Percentiles rank a stretch among this genome's conserved stretches.
Conservation (phyloP, 2,113 vertebrate genomes). For the Rhynchopsitta pachyrhyncha region DNA sequence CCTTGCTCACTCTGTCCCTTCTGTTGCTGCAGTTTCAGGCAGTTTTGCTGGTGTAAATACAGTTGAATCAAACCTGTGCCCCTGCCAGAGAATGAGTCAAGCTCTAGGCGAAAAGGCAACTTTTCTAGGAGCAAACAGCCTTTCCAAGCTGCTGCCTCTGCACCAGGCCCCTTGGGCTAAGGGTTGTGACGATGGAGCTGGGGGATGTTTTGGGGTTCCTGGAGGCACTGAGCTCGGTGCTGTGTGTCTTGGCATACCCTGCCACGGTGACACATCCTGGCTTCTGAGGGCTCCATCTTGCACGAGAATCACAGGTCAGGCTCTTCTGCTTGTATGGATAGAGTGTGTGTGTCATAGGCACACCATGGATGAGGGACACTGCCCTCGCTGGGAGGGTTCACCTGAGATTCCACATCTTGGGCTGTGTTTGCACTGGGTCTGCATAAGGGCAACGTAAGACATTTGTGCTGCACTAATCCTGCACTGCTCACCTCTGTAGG, state of each 20-base stretch:
- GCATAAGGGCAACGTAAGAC: background rate
- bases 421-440: background rate
- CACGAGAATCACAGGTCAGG: background rate
- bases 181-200: background rate
- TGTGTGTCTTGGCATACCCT: background rate
- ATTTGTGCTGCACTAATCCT: background rate
- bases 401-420: background rate
- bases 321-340: background rate
- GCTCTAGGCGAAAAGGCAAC: background rate
- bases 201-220: background rate
- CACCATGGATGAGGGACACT: background rate
- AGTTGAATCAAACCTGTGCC: background rate
- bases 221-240: background rate
- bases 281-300: accelerated
- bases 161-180: background rate
- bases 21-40: background rate
- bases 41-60: background rate
- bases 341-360: background rate
- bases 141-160: background rate
- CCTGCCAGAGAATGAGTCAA: background rate
- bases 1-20: background rate
- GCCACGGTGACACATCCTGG: background rate
- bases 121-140: background rate
- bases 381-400: accelerated
- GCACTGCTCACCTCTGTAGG: background rate